phyloP scores from a whole-genome alignment of 2,797 vertebrate genomes.

The Enteromius anoplus region DNA sequence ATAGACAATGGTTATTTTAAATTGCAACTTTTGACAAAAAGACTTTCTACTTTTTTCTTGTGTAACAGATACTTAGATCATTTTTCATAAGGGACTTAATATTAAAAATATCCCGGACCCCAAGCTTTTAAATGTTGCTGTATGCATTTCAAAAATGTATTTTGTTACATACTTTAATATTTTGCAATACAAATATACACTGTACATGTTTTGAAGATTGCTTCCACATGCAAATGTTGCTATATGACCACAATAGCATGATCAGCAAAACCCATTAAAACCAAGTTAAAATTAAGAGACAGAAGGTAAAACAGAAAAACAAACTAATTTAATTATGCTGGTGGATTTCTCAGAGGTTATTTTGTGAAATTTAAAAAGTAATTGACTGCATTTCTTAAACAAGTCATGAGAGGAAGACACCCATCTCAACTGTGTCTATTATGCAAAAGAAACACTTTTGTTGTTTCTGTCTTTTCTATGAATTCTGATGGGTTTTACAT shows the following conservation, averaged over 20 bases:
- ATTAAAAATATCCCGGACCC: background rate
- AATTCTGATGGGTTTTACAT: constrained; percentile 26
- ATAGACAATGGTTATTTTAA: background rate
- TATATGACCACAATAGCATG: background rate
- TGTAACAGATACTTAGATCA: background rate
- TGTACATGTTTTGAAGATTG: background rate
- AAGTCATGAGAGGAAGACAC: background rate
- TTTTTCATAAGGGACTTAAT: background rate
- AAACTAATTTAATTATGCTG: background rate
- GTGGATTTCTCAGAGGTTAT: background rate
- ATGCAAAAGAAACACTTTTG: background rate
- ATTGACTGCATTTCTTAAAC: background rate
- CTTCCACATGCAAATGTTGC: background rate
- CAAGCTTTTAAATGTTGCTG: background rate
- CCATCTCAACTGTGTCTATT: background rate
- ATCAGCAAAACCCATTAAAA: background rate
- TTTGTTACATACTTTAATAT: background rate
- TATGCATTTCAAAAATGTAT: background rate
- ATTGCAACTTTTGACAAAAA: background rate
- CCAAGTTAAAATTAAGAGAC: background rate
- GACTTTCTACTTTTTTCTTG: background rate
- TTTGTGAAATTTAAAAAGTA: background rate
- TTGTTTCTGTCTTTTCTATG: background rate
- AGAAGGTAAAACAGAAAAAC: background rate
- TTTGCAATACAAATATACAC: background rate